Conservation (phyloP, 1,140 invertebrate genomes). For the Papilio xuthus region DNA sequence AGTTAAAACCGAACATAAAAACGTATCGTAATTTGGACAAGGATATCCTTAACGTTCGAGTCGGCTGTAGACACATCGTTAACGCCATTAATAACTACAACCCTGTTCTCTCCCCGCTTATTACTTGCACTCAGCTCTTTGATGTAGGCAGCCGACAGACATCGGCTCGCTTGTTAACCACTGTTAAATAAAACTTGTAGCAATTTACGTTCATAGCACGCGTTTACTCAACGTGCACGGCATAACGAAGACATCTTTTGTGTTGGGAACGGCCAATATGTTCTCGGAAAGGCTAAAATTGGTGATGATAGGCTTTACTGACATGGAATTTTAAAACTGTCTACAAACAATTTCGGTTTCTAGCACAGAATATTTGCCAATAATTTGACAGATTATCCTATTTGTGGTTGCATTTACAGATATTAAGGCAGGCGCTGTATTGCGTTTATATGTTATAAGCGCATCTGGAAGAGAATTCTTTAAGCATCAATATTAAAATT, state of each 20-base stretch:
- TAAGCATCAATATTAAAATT: neutral
- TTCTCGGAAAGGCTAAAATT: conserved; percentile 63
- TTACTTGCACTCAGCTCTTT: conserved; percentile 55
- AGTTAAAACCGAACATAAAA: conserved; percentile 16
- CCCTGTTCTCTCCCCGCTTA: conserved; percentile 43
- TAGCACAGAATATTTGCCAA: conserved; percentile 11
- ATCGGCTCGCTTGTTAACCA: conserved; percentile 60
- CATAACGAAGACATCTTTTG: conserved; percentile 56
- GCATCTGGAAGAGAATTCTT: conserved; percentile 5
- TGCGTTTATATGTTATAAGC: neutral
- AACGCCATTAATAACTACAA: conserved; percentile 28
- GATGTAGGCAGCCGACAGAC: conserved; percentile 57
- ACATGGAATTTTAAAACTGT: conserved; percentile 45
- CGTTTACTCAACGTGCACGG: conserved; percentile 51
- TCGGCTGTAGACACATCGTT: conserved; percentile 33
- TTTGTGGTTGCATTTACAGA: conserved; percentile 25
- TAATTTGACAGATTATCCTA: conserved; percentile 3
- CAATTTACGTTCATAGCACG: conserved; percentile 70
- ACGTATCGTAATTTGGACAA: conserved; percentile 32
- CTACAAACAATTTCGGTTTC: conserved; percentile 19
- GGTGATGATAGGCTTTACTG: conserved; percentile 41
- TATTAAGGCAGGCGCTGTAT: neutral
- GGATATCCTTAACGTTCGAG: conserved; percentile 31
- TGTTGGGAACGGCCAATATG: conserved; percentile 58
- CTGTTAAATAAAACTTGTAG: conserved; percentile 59